A percentile compares a stretch with the other conserved stretches of the same genome.
phyloP scores from a whole-genome alignment of 2,888 invertebrate genomes.

The Papilio protenor region DNA sequence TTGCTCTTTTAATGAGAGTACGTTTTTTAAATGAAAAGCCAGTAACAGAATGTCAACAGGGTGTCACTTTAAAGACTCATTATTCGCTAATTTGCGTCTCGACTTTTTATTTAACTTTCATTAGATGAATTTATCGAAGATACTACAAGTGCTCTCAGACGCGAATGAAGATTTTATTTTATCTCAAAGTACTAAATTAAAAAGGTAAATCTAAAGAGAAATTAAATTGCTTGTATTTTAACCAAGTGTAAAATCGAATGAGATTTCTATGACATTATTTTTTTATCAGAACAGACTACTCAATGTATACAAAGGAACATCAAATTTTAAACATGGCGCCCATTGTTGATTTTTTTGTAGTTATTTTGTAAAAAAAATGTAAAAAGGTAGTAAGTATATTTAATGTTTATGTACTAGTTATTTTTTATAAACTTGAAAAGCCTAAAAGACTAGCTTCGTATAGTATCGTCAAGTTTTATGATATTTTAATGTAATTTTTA shows the following conservation, averaged over 20 bases:
- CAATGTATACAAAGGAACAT: no score
- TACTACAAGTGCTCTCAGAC: slow-evolving; percentile 6
- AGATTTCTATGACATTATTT: no score
- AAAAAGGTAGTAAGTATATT: no score
- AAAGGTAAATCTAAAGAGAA: neutral
- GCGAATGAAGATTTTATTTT: slow-evolving; percentile 14
- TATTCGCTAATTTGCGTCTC: slow-evolving; percentile 18
- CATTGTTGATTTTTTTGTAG: no score
- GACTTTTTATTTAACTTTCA: slow-evolving; percentile 23
- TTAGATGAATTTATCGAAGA: slow-evolving; percentile 4
- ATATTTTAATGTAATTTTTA: slow-evolving; percentile 22
- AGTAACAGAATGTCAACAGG: slow-evolving; percentile 16
- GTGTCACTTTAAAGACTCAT: slow-evolving; percentile 14
- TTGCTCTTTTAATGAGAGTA: neutral
- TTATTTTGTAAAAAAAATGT: no score
- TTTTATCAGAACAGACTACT: no score
- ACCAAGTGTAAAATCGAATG: no score
- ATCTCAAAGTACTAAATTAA: slow-evolving; percentile 6
- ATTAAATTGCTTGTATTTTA: neutral
- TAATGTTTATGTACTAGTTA: neutral
- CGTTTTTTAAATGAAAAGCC: neutral
- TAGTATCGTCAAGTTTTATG: neutral
- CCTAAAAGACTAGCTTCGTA: neutral
- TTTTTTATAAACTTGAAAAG: neutral
- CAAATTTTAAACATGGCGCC: no score